These are phyloP conservation scores for Chlamydotis undulata DNA, from an alignment of 2,113 vertebrate species.

Conservation along the genomic window DNA sequence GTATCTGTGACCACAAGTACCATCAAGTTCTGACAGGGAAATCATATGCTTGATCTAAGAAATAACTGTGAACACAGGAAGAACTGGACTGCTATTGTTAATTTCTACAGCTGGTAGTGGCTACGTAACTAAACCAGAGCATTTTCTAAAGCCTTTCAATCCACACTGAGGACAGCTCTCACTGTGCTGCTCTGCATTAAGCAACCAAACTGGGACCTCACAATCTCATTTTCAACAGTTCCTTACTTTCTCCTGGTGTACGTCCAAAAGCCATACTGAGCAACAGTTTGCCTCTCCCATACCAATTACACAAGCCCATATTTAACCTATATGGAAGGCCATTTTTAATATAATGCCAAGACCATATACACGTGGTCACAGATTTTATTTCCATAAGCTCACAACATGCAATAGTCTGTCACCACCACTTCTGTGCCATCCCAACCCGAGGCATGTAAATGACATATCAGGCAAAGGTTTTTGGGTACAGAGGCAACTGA, in stretches of 20 bases:
- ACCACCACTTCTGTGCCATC: not conserved
- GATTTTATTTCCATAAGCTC: not conserved
- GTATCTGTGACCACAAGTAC: not conserved
- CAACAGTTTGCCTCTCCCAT: not conserved
- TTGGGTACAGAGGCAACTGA: not conserved
- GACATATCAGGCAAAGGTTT: not conserved
- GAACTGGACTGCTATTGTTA: not conserved
- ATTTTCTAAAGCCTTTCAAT: not conserved
- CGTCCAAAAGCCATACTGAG: not conserved
- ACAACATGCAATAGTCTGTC: not conserved
- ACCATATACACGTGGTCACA: not conserved
- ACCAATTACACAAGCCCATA: not conserved
- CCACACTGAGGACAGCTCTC: not conserved
- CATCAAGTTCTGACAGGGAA: not conserved
- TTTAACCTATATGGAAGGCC: not conserved
- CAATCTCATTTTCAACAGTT: not conserved
- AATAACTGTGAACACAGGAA: not conserved
- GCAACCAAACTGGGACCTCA: not conserved
- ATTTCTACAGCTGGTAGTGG: not conserved
- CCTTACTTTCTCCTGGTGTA: not conserved
- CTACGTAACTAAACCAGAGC: not conserved
- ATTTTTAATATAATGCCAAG: not conserved
- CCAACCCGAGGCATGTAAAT: not conserved
- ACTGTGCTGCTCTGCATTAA: not conserved
- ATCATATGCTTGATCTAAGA: not conserved